Percentiles rank a stretch among this genome's conserved stretches.
Conservation (phyloP, 2,888 invertebrate species). For the Cantharis flavilabris region DNA sequence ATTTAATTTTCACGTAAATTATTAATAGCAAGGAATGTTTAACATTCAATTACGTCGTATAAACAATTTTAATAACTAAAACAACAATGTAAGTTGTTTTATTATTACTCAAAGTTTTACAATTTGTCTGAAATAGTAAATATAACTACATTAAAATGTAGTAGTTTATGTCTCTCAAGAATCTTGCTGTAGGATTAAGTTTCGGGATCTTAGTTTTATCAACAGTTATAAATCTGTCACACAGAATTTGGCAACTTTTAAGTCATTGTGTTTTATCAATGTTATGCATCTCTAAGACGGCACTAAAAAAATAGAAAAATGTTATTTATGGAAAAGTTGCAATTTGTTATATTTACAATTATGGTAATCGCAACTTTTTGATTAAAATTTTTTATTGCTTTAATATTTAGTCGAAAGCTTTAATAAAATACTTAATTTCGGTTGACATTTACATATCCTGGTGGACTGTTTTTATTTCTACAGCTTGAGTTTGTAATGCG, state of each 20-base stretch:
- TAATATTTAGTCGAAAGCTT: neutral
- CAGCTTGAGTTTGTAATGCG: conserved; percentile 28
- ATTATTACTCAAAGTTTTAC: neutral
- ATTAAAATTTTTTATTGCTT: neutral
- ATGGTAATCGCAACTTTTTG: neutral
- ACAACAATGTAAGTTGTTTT: neutral
- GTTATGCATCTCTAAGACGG: neutral
- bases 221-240: neutral
- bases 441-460: conserved; percentile 18
- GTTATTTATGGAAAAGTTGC: neutral
- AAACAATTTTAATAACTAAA: neutral
- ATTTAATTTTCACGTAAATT: neutral
- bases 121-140: neutral
- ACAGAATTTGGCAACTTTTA: neutral
- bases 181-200: neutral
- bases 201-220: neutral
- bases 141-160: neutral
- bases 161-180: neutral
- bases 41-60: neutral
- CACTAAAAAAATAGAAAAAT: neutral
- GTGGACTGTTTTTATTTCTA: conserved; percentile 26
- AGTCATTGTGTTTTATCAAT: neutral
- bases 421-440: conserved; percentile 6
- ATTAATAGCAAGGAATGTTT: neutral
- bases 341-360: neutral